Evolutionary conservation across 2,888 invertebrate genomes (phyloP), one percentile per base, ranked within the genome.

Genomic region (Rhimphoctona megacephalus): DNA sequence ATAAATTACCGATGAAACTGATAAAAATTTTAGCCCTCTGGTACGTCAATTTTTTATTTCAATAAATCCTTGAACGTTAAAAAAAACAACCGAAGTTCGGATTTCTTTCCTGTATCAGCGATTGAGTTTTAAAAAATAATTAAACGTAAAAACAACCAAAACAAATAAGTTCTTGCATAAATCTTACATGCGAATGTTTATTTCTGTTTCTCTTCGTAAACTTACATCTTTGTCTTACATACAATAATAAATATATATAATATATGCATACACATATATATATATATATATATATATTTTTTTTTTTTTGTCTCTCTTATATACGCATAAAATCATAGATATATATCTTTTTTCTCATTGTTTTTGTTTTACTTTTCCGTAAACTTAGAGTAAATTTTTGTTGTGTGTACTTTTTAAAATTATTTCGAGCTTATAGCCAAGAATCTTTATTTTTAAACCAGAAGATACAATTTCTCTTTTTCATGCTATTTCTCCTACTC

Each of bases 51-150:
- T 73, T 69, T 69, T 54, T 30, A 89, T 90, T 88, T 89, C 88
- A 88, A 89, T 89, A 87, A 80, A 81, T 70, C 61, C 46, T 90
- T 90, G 89, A 73, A 85, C 73, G 81, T 86, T 88, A 88, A 54
- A 39, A 43, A 49, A 7, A 25, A 17, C 87, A 9, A 1, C 6
- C 11, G 11, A 25, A 33, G 11, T 43, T 43, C 43, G 14, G 11
- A 19, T n/a, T 66, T 52, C 8, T 69, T 57, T 43, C 19, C 30
- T 14, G 30, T 54, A 33, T 25, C 87, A 46, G 43, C 11, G 43
- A 43, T 2, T 11, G 14, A 43, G 39, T 39, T 39, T 7, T 11
- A 43, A 43, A 80, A 79, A 14, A 67, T 22, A 72, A 79, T 33
- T 11, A 57, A 57, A 52, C 46, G 73, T 43, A 70, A 67, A 64